Evolutionary conservation across 2,113 vertebrate genomes (phyloP).

Genomic region (Silurus asotus): DNA sequence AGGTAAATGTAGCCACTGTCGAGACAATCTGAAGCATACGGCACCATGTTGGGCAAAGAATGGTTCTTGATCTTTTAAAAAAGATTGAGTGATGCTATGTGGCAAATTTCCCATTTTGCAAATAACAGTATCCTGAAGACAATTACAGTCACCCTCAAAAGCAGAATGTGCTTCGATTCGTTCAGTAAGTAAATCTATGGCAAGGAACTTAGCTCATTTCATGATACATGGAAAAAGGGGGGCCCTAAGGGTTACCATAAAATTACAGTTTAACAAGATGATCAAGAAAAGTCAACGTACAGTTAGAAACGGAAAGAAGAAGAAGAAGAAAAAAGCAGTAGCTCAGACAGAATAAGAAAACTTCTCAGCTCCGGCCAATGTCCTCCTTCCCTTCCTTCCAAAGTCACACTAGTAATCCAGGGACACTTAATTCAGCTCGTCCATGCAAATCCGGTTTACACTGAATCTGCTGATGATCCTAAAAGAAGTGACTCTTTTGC

Average conservation of each 20-base stretch:
- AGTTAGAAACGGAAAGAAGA: not conserved
- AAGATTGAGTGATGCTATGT: not conserved
- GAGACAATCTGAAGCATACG: not conserved
- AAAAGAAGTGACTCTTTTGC: conserved; percentile 72
- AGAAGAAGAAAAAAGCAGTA: not conserved
- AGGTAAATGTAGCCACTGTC: not conserved
- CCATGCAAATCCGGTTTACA: conserved; percentile 87
- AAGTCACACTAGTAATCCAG: conserved; percentile 81
- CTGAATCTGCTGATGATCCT: conserved; percentile 82
- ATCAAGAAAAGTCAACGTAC: not conserved
- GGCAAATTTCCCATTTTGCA: conserved; percentile 20
- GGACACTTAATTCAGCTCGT: conserved; percentile 79
- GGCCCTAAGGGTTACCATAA: not conserved
- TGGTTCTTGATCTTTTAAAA: not conserved
- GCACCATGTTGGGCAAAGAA: conserved; percentile 22
- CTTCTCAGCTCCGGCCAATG: conserved; percentile 2
- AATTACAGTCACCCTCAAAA: not conserved
- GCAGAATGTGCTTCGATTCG: not conserved
- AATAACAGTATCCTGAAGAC: not conserved
- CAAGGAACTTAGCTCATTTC: not conserved
- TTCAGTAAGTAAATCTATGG: not conserved
- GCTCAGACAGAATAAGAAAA: not conserved
- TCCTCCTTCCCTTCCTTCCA: conserved; percentile 54
- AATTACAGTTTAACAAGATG: not conserved
- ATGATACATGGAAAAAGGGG: not conserved